phyloP scores from a whole-genome alignment of 2,113 vertebrate genomes.

The Dicrurus megarhynchus region DNA sequence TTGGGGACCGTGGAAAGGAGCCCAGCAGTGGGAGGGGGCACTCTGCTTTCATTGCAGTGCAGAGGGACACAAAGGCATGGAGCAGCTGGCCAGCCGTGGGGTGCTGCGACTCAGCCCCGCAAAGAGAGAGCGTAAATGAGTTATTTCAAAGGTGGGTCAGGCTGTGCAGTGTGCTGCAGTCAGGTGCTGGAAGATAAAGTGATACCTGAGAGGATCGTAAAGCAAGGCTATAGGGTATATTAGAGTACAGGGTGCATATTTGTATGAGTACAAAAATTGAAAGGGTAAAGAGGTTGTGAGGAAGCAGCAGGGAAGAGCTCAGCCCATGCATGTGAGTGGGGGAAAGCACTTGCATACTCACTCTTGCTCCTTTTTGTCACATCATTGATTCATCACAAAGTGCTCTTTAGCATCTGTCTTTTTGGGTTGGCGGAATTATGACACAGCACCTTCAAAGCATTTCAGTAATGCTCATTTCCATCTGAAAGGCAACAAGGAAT shows the following conservation, averaged over 20 bases:
- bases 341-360: fast-evolving
- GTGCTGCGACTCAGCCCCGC: neutral
- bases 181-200: neutral
- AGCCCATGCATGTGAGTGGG: neutral
- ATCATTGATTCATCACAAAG: conserved; percentile 41
- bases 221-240: neutral
- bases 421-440: neutral
- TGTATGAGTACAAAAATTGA: neutral
- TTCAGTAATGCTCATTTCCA: neutral
- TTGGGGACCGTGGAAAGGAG: neutral
- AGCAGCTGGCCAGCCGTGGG: fast-evolving
- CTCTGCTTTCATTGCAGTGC: neutral
- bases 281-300: neutral
- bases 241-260: neutral
- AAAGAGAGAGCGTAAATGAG: neutral
- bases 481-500: neutral
- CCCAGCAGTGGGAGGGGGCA: neutral
- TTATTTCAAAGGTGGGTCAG: neutral
- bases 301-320: neutral
- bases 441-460: neutral
- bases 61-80: neutral
- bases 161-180: neutral
- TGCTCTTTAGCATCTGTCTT: neutral
- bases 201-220: neutral
- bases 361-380: neutral